Evolutionary conservation across 1,140 invertebrate species (phyloP).

Genomic region (Contarinia nasturtii): DNA sequence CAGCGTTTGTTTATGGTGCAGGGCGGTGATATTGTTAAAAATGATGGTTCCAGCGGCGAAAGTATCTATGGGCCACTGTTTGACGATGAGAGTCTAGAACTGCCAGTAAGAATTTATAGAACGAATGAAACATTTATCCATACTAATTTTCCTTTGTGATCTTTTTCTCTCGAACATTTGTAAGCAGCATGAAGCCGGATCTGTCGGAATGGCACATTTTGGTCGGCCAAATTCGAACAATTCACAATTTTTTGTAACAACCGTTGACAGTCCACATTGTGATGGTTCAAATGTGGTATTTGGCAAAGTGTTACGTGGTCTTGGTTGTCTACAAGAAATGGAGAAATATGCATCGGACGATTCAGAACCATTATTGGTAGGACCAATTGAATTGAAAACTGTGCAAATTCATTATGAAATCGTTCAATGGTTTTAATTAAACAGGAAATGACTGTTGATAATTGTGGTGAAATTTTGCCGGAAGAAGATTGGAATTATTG

Average conservation of each 20-base stretch:
- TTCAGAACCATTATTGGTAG: constrained; percentile 33
- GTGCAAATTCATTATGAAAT: background rate
- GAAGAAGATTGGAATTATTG: constrained; percentile 41
- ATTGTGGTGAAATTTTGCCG: constrained; percentile 50
- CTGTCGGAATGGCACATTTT: constrained; percentile 80
- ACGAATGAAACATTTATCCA: background rate
- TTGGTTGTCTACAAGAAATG: constrained; percentile 45
- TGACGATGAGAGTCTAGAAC: constrained; percentile 73
- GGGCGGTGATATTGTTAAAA: constrained; percentile 58
- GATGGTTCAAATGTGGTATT: constrained; percentile 84
- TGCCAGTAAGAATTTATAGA: constrained; percentile 33
- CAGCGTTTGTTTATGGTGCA: constrained; percentile 63
- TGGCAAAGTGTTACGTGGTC: constrained; percentile 55
- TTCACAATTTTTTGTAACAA: constrained; percentile 90
- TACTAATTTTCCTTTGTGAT: background rate
- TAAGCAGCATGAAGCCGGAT: constrained; percentile 44
- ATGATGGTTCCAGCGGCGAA: constrained; percentile 72
- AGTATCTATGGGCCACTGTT: constrained; percentile 84
- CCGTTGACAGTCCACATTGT: constrained; percentile 62
- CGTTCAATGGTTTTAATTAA: constrained; percentile 6
- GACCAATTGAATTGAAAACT: background rate
- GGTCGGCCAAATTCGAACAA: constrained; percentile 70
- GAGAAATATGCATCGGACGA: constrained; percentile 32
- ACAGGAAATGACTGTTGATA: constrained; percentile 39
- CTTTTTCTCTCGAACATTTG: background rate